phyloP scores from a whole-genome alignment of 2,797 vertebrate species.

The Platyrinchus mystaceus region DNA sequence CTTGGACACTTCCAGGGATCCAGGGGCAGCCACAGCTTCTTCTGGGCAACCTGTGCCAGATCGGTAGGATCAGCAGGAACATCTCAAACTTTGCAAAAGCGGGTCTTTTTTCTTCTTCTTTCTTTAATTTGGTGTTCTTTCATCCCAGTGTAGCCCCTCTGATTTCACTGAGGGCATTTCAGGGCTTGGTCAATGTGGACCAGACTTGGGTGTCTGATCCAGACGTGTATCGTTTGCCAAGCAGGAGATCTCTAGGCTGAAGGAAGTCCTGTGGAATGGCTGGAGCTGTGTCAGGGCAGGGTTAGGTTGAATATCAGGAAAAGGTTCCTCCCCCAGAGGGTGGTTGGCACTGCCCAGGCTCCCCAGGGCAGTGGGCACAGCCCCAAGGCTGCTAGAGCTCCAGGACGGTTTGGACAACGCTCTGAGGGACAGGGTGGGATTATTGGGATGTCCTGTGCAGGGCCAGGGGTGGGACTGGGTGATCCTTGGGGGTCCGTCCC shows the following conservation, averaged over 20 bases:
- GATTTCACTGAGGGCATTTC: fast-evolving
- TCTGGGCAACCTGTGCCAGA: background rate
- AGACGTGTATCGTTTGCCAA: fast-evolving
- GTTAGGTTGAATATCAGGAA: background rate
- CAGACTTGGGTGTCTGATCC: background rate
- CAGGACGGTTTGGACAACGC: fast-evolving
- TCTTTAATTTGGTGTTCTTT: background rate
- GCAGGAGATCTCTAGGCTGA: background rate
- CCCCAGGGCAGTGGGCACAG: background rate
- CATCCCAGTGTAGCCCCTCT: background rate
- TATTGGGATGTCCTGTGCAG: background rate
- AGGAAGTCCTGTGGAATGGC: background rate
- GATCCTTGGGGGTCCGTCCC: background rate
- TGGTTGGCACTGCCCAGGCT: background rate
- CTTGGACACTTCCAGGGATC: background rate
- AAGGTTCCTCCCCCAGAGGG: background rate
- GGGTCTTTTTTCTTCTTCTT: background rate
- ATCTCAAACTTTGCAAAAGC: fast-evolving
- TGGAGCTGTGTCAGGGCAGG: background rate
- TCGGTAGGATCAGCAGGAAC: background rate
- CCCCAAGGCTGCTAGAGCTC: background rate
- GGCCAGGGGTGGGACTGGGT: fast-evolving
- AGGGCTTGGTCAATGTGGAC: fast-evolving
- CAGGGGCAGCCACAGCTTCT: background rate
- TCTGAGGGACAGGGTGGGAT: fast-evolving